A percentile compares a stretch with the other conserved stretches of the same genome.
Evolutionary conservation across 2,797 vertebrate genomes (phyloP).

Genomic region (Balearica regulorum): DNA sequence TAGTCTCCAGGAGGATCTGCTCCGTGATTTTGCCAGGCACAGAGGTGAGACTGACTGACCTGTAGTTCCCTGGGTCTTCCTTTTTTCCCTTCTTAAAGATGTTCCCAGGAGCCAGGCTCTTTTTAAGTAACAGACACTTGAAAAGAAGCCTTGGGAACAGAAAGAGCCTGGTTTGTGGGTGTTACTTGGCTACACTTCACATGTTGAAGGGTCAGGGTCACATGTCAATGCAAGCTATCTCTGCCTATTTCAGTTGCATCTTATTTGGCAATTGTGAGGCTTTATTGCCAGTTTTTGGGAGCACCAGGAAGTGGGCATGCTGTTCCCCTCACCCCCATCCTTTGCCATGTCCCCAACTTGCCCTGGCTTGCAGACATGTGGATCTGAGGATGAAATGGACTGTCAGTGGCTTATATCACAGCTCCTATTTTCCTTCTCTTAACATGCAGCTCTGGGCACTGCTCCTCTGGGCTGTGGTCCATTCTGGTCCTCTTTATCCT

Average conservation of each 20-base stretch:
- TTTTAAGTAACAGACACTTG: neutral
- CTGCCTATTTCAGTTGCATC: neutral
- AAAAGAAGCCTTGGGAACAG: slow-evolving; percentile 4
- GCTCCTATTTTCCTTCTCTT: neutral
- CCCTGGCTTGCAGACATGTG: neutral
- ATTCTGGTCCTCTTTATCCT: neutral
- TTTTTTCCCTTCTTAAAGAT: too few relatives aligned
- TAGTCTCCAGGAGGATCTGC: too few relatives aligned
- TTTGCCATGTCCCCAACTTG: neutral
- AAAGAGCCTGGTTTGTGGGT: neutral
- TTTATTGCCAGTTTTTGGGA: neutral
- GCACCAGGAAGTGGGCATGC: neutral
- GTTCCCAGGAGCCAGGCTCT: neutral
- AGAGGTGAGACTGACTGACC: too few relatives aligned
- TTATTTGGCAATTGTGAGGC: neutral
- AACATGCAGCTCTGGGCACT: neutral
- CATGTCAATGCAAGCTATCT: neutral
- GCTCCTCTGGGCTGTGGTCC: neutral
- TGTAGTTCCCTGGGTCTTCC: too few relatives aligned
- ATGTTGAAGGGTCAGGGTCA: neutral
- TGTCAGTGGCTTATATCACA: neutral
- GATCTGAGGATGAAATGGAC: neutral
- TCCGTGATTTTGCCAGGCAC: too few relatives aligned
- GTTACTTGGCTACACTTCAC: neutral
- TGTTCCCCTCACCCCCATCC: neutral